phyloP scores from a whole-genome alignment of 2,113 vertebrate genomes.

The Epinephelus cyanopodus region DNA sequence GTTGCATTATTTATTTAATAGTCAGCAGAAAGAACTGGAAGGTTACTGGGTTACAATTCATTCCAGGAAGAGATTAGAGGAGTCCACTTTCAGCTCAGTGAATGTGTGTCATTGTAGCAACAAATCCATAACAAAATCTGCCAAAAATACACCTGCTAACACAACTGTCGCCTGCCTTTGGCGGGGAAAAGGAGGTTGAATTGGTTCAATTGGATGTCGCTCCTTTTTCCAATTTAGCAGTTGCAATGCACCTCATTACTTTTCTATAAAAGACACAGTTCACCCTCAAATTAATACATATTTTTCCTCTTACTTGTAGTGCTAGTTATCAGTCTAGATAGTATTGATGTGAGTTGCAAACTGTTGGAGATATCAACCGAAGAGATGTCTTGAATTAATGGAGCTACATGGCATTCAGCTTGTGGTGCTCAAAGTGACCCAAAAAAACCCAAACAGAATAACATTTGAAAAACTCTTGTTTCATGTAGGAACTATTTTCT shows the following conservation, averaged over 20 bases:
- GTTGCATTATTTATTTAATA: slow-evolving; percentile 76
- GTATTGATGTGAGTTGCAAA: too few species aligned
- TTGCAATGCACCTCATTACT: neutral
- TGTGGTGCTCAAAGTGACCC: too few species aligned
- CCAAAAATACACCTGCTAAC: slow-evolving; percentile 10
- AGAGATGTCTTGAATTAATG: too few species aligned
- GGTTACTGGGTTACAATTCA: slow-evolving; percentile 72
- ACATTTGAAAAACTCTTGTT: too few species aligned
- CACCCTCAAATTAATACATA: too few species aligned
- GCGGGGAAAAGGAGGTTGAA: neutral
- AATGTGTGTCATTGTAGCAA: slow-evolving; percentile 35
- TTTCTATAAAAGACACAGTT: too few species aligned
- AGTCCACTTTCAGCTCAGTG: slow-evolving; percentile 31
- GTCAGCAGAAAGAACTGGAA: slow-evolving; percentile 53
- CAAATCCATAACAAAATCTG: slow-evolving; percentile 18
- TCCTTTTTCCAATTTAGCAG: neutral
- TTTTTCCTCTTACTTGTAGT: too few species aligned
- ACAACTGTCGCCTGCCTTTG: neutral
- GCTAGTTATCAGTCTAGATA: too few species aligned
- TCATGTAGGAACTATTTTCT: too few species aligned
- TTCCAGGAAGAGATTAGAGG: slow-evolving; percentile 52
- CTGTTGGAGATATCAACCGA: too few species aligned
- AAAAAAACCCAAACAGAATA: too few species aligned
- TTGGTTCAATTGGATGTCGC: neutral
- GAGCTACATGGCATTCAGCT: too few species aligned